These are phyloP conservation scores for Morinoia aosen DNA, from an alignment of 2,888 invertebrate species.

Conservation along the genomic window DNA sequence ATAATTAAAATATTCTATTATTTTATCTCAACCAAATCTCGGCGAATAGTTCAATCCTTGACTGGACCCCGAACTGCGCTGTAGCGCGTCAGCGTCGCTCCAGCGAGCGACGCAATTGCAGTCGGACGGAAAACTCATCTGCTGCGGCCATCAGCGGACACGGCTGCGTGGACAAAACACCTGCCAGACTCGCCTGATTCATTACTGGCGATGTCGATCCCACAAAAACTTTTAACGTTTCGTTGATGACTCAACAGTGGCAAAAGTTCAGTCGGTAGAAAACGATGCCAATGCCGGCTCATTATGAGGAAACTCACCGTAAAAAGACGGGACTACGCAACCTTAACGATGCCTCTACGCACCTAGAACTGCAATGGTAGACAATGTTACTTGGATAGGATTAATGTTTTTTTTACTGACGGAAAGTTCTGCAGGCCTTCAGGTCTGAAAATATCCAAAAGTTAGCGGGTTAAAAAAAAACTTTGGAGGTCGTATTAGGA, in stretches of 20 bases:
- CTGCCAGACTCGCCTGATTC: background rate
- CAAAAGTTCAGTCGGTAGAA: background rate
- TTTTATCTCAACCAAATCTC: background rate
- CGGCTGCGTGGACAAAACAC: background rate
- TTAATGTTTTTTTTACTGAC: background rate
- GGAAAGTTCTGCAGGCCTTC: no score
- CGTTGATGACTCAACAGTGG: conserved; percentile 12
- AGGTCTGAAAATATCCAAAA: no score
- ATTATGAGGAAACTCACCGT: background rate
- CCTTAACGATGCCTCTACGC: background rate
- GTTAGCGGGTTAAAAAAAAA: background rate
- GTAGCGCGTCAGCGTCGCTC: background rate
- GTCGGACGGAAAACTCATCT: background rate
- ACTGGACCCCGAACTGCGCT: background rate
- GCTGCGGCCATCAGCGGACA: background rate
- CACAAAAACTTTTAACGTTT: background rate
- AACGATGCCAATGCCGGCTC: background rate
- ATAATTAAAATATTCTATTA: background rate
- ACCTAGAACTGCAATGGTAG: background rate
- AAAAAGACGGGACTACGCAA: background rate
- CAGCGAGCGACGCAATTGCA: background rate
- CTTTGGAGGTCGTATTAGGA: background rate
- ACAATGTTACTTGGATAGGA: background rate
- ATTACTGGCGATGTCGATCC: background rate
- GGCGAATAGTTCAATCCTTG: background rate